Percentiles rank a stretch among this genome's conserved stretches.
These are phyloP conservation scores for Diadumene lineata DNA, from an alignment of 92 coral and sea anemone species.

Conservation along the genomic window DNA sequence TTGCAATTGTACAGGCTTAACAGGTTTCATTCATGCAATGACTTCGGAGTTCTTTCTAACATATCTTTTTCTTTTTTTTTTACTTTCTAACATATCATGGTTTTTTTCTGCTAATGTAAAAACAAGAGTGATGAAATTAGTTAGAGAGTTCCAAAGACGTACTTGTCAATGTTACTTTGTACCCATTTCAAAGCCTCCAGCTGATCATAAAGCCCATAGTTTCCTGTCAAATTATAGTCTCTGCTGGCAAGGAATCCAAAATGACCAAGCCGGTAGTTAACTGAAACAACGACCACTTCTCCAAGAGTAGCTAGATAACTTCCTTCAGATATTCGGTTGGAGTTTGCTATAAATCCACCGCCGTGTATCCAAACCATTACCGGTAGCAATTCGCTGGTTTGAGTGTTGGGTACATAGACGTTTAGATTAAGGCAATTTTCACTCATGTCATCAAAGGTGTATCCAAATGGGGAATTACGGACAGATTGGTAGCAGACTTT, in stretches of 20 bases:
- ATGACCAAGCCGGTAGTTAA: constrained; percentile 30
- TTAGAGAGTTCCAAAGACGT: too few species aligned
- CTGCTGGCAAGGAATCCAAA: constrained; percentile 25
- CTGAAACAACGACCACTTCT: constrained; percentile 31
- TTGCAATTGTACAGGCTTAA: too few species aligned
- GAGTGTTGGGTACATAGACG: constrained; percentile 21
- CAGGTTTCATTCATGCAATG: too few species aligned
- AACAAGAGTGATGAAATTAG: too few species aligned
- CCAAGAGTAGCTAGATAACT: constrained; percentile 27
- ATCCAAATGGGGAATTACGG: not conserved
- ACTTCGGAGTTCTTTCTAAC: too few species aligned
- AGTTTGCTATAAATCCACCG: constrained; percentile 3
- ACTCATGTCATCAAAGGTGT: not conserved
- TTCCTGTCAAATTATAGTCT: constrained; percentile 18
- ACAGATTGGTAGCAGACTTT: constrained; percentile 13
- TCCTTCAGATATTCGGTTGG: constrained; percentile 24
- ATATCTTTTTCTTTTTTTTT: too few species aligned
- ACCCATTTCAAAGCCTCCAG: constrained; percentile 39
- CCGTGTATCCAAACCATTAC: constrained; percentile 49
- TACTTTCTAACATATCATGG: too few species aligned
- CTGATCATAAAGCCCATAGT: constrained; percentile 43
- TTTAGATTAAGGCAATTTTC: constrained; percentile 34
- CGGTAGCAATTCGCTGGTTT: not conserved
- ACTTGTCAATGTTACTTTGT: constrained; percentile 21
- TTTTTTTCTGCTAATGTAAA: too few species aligned